A percentile compares a stretch with the other conserved stretches of the same genome.
phyloP scores from a whole-genome alignment of 2,113 vertebrate species.

The Heloderma charlesbogerti region DNA sequence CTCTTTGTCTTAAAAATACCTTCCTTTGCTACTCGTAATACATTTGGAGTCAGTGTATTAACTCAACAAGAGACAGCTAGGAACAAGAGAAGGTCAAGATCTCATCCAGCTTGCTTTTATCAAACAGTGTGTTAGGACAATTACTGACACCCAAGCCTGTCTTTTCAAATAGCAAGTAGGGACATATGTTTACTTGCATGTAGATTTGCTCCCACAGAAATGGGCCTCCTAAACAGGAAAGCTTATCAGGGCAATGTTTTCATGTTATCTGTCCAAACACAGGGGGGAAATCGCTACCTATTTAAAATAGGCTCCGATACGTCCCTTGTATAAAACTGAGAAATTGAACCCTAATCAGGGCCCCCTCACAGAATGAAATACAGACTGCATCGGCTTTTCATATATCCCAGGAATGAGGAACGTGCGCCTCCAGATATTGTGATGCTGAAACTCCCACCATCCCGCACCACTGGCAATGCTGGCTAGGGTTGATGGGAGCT shows the following conservation, averaged over 20 bases:
- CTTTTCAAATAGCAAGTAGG: background rate
- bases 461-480: too few relatives aligned
- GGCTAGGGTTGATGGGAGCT: too few relatives aligned
- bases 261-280: background rate
- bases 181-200: background rate
- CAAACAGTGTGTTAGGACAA: background rate
- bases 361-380: background rate
- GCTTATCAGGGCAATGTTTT: background rate
- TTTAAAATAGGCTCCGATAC: background rate
- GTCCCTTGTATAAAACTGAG: background rate
- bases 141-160: background rate
- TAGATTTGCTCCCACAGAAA: background rate
- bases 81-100: background rate
- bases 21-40: conserved; percentile 1
- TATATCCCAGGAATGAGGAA: too few relatives aligned
- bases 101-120: background rate
- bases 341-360: background rate
- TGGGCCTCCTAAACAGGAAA: background rate
- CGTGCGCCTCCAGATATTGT: too few relatives aligned
- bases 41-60: background rate
- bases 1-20: background rate
- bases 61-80: too few relatives aligned
- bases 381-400: background rate
- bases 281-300: background rate
- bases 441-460: too few relatives aligned